These are phyloP conservation scores for Ailuropoda melanoleuca DNA, from an alignment of 2,113 vertebrate genomes.

Conservation along the genomic window DNA sequence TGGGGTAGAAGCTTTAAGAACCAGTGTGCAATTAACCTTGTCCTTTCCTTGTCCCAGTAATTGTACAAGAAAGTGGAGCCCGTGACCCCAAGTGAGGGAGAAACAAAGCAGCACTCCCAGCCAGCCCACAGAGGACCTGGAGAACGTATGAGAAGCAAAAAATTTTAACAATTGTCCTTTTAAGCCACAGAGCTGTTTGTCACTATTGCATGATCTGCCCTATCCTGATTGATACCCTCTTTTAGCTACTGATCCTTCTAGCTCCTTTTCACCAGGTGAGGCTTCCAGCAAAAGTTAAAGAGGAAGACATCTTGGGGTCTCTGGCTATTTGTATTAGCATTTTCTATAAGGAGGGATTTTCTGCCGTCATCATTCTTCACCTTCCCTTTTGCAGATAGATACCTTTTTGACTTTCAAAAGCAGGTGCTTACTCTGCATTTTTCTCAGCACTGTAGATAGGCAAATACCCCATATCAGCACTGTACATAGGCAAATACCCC, in stretches of 20 bases:
- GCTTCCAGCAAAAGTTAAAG: not conserved
- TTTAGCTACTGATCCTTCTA: not conserved
- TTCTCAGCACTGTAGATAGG: not conserved
- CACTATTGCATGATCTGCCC: not conserved
- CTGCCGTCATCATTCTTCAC: not conserved
- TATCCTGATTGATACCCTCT: not conserved
- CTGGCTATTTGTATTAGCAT: not conserved
- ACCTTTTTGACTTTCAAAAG: not conserved
- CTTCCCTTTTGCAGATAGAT: not conserved
- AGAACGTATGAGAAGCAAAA: not conserved
- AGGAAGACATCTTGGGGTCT: accelerated
- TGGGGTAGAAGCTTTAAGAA: not conserved
- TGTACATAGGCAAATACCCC: not conserved
- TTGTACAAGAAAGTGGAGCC: not conserved
- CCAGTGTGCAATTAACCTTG: not conserved
- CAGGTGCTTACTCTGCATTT: conserved; percentile 67
- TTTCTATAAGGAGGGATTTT: not conserved
- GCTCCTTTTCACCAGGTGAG: not conserved
- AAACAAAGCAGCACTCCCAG: not conserved
- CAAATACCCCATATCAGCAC: not conserved
- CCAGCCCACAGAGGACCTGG: no score
- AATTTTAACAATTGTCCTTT: not conserved
- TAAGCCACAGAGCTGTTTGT: not conserved
- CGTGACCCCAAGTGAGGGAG: not conserved
- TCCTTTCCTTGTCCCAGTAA: not conserved